Conservation (phyloP, 2,797 vertebrate genomes). For the Myotis myotis region DNA sequence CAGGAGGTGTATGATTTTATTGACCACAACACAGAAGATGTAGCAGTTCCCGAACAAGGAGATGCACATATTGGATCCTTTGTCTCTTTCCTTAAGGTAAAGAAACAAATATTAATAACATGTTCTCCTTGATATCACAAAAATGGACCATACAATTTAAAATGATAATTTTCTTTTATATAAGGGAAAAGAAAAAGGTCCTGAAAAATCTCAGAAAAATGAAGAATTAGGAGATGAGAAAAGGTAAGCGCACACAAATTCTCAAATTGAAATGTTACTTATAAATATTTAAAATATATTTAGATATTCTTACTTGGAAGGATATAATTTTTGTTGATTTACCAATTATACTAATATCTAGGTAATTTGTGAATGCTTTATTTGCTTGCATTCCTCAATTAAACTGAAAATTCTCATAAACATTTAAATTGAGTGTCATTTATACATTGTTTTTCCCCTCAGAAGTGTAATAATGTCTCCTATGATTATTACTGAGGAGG, state of each 20-base stretch:
- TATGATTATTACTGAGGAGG: not conserved
- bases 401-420: slow-evolving; percentile 34
- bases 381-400: slow-evolving; percentile 15
- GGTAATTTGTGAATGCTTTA: not conserved
- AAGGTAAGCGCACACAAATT: slow-evolving; percentile 85
- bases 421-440: not conserved
- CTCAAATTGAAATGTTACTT: slow-evolving; percentile 11
- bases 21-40: slow-evolving; percentile 92
- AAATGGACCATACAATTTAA: slow-evolving; percentile 47
- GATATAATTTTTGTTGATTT: not conserved
- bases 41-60: slow-evolving; percentile 90
- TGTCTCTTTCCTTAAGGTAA: slow-evolving; percentile 94
- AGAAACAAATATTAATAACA: not conserved
- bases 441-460: not conserved
- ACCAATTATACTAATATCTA: not conserved
- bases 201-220: slow-evolving; percentile 91
- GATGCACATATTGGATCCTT: slow-evolving; percentile 88
- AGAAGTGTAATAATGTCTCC: not conserved
- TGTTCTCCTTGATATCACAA: slow-evolving; percentile 34
- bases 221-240: slow-evolving; percentile 92
- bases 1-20: slow-evolving; percentile 96
- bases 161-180: slow-evolving; percentile 67
- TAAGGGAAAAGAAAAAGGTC: slow-evolving; percentile 93
- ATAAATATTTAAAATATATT: not conserved
- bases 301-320: not conserved